Evolutionary conservation across 1,140 invertebrate genomes (phyloP).

Genomic region (Drosophila bipectinata): DNA sequence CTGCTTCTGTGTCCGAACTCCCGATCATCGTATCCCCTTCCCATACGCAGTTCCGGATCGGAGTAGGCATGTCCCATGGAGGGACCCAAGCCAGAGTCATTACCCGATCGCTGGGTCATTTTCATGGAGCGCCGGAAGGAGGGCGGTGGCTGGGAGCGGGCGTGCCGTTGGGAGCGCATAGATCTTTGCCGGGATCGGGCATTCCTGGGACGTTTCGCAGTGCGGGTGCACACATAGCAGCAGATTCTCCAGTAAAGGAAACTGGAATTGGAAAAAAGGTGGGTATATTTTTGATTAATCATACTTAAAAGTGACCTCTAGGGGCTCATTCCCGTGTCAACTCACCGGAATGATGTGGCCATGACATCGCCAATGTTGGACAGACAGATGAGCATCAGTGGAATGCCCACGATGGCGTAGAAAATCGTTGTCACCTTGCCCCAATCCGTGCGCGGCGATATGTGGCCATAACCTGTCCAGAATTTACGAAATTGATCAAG

Average conservation of each 20-base stretch:
- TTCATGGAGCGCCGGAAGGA: conserved; percentile 86
- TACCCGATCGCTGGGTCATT: conserved; percentile 88
- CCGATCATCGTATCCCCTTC: conserved; percentile 75
- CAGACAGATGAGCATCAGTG: conserved; percentile 95
- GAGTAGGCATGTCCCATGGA: conserved; percentile 85
- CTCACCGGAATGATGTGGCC: conserved; percentile 94
- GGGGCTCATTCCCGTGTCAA: conserved; percentile 13
- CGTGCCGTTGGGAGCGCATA: conserved; percentile 54
- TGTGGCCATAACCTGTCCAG: conserved; percentile 95
- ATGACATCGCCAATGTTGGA: conserved; percentile 98
- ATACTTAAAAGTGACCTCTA: background rate
- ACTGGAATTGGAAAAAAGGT: conserved; percentile 62
- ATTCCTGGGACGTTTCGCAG: conserved; percentile 87
- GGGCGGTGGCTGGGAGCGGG: conserved; percentile 82
- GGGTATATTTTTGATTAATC: background rate
- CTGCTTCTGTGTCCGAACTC: conserved; percentile 60
- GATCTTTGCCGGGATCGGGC: conserved; percentile 73
- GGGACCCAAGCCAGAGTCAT: conserved; percentile 84
- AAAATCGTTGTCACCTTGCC: conserved; percentile 98
- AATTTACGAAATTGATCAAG: conserved; percentile 5
- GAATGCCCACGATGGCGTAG: conserved; percentile 97
- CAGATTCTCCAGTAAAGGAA: conserved; percentile 96
- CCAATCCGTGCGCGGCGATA: conserved; percentile 95
- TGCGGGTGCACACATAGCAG: conserved; percentile 94
- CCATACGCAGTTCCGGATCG: conserved; percentile 84